Evolutionary conservation across 2,113 vertebrate species (phyloP).

Genomic region (Lasiurus borealis): DNA sequence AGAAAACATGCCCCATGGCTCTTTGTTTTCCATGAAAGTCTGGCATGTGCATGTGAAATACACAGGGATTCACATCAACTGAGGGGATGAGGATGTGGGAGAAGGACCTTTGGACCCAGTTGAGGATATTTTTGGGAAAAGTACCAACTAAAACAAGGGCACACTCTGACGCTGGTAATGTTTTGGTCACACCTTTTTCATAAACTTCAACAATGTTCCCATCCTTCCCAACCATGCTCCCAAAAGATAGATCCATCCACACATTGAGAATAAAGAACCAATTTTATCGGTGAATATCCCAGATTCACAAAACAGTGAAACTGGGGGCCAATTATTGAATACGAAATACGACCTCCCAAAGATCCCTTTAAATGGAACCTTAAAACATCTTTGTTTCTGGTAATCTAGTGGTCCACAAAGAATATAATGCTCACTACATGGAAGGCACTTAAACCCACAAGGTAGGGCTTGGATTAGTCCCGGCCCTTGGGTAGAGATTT

Average conservation of each 20-base stretch:
- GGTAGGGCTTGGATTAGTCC: not conserved
- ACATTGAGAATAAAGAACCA: not conserved
- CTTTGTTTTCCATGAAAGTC: conserved; percentile 43
- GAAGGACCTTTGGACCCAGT: not conserved
- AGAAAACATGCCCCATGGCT: not conserved
- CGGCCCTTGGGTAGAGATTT: not conserved
- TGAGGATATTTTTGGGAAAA: not conserved
- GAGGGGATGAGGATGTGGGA: not conserved
- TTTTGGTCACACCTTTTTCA: conserved; percentile 15
- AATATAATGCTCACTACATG: not conserved
- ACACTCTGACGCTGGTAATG: not conserved
- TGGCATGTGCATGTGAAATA: conserved; percentile 28
- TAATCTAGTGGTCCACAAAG: not conserved
- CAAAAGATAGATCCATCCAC: not conserved
- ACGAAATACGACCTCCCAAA: not conserved
- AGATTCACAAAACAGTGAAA: conserved; percentile 40
- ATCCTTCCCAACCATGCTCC: not conserved
- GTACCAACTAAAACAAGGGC: not conserved
- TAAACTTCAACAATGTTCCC: not conserved
- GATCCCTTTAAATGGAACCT: conserved; percentile 5
- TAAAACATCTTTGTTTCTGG: not conserved
- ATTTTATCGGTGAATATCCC: not conserved
- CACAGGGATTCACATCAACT: conserved; percentile 33
- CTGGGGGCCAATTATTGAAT: not conserved
- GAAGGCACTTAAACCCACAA: not conserved